Evolutionary conservation across 2,113 vertebrate genomes (phyloP).

Genomic region (Arizona elegans): DNA sequence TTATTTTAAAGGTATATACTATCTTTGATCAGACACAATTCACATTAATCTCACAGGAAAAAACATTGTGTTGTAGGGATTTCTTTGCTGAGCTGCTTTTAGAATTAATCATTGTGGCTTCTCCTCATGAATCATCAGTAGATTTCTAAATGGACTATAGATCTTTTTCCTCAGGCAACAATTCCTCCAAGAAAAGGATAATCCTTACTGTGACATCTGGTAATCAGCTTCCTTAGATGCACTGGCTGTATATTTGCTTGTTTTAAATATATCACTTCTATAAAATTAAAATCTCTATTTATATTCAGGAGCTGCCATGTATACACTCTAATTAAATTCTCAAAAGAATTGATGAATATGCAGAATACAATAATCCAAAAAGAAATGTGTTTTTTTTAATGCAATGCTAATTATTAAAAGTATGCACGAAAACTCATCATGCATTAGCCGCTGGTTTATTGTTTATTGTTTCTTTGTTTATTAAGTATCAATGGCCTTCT

Average conservation of each 20-base stretch:
- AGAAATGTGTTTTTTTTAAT: constrained; percentile 38
- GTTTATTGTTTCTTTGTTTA: neutral
- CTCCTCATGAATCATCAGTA: constrained; percentile 53
- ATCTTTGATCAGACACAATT: constrained; percentile 45
- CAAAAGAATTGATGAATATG: constrained; percentile 30
- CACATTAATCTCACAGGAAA: constrained; percentile 47
- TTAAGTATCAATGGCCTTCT: neutral
- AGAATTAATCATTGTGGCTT: constrained; percentile 51
- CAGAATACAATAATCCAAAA: constrained; percentile 20
- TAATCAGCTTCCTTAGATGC: constrained; percentile 49
- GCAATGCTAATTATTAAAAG: constrained; percentile 29
- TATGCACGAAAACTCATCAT: neutral
- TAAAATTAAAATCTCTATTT: constrained; percentile 38
- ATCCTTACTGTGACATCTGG: constrained; percentile 40
- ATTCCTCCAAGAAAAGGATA: constrained; percentile 19
- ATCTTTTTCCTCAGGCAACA: constrained; percentile 37
- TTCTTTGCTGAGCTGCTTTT: constrained; percentile 49
- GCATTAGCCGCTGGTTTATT: neutral
- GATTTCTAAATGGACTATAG: constrained; percentile 39
- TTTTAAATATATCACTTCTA: constrained; percentile 43
- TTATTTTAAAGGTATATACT: constrained; percentile 27
- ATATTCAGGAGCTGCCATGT: constrained; percentile 28
- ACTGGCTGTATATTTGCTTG: neutral
- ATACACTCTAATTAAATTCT: constrained; percentile 30
- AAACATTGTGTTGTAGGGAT: constrained; percentile 46